phyloP scores from a whole-genome alignment of 1,140 invertebrate genomes.

The Dreissena polymorpha region DNA sequence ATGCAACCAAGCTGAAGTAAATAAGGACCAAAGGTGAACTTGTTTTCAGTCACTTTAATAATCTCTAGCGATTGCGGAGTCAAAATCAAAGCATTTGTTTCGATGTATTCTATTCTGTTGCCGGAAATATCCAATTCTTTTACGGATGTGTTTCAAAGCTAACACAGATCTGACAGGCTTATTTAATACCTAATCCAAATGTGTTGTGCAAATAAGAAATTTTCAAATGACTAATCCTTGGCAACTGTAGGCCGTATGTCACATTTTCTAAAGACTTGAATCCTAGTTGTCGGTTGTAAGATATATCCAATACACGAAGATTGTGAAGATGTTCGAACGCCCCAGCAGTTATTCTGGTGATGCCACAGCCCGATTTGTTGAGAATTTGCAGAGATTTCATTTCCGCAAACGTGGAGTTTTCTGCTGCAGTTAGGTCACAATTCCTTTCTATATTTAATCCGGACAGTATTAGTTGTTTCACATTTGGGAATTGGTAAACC shows the following conservation, averaged over 20 bases:
- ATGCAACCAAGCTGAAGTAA: slow-evolving; percentile 4
- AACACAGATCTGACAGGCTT: neutral
- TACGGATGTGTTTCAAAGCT: slow-evolving; percentile 44
- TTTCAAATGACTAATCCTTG: slow-evolving; percentile 24
- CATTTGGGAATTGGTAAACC: neutral
- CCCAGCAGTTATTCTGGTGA: slow-evolving; percentile 22
- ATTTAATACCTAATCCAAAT: slow-evolving; percentile 3
- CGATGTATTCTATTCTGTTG: neutral
- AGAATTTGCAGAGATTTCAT: slow-evolving; percentile 19
- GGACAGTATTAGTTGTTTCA: neutral
- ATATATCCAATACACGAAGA: slow-evolving; percentile 42
- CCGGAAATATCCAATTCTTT: neutral
- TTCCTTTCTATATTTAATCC: neutral
- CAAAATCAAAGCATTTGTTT: slow-evolving; percentile 13
- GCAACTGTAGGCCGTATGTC: slow-evolving; percentile 27
- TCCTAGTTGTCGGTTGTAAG: slow-evolving; percentile 20
- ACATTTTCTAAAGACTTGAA: slow-evolving; percentile 16
- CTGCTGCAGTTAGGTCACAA: neutral
- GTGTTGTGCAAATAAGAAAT: slow-evolving; percentile 3
- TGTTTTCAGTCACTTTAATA: slow-evolving; percentile 17
- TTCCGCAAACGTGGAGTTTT: neutral
- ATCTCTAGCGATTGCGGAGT: slow-evolving; percentile 31
- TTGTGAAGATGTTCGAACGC: slow-evolving; percentile 13
- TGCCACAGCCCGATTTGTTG: slow-evolving; percentile 43
- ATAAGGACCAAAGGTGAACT: slow-evolving; percentile 31